Evolutionary conservation across 2,888 invertebrate species (phyloP).

Genomic region (Cryptocephalus primarius): DNA sequence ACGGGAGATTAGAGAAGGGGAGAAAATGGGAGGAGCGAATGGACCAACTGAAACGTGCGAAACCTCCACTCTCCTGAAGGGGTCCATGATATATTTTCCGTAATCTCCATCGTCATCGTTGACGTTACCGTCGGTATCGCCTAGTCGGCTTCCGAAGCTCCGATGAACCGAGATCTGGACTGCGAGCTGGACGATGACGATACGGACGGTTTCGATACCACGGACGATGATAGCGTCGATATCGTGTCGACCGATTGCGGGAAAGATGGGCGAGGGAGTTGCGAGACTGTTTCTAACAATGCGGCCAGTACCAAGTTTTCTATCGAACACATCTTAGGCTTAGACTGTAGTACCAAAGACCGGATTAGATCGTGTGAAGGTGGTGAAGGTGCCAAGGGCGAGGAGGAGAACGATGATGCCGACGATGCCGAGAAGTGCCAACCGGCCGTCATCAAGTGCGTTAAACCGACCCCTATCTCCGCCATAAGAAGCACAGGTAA

Average conservation of each 20-base stretch:
- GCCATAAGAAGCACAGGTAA: constrained; percentile 16
- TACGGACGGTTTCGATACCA: constrained; percentile 13
- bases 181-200: constrained; percentile 13
- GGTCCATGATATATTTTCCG: too few relatives aligned
- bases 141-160: too few relatives aligned
- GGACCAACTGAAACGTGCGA: constrained; percentile 1
- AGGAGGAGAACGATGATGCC: constrained; percentile 9
- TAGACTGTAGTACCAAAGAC: constrained; percentile 10
- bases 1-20: constrained; percentile 18
- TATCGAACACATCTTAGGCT: constrained; percentile 35
- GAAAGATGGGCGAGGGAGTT: constrained; percentile 12
- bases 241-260: constrained; percentile 20
- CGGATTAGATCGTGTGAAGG: constrained; percentile 1
- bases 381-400: constrained; percentile 1
- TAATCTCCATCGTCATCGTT: too few relatives aligned
- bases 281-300: constrained; percentile 14
- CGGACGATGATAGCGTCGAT: constrained; percentile 27
- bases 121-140: too few relatives aligned
- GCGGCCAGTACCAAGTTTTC: constrained; percentile 32
- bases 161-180: too few relatives aligned
- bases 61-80: too few relatives aligned
- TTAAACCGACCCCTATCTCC: constrained; percentile 30
- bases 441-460: constrained; percentile 24
- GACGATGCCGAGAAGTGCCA: constrained; percentile 12
- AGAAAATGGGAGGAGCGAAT: constrained; percentile 13